Base-by-base conservation (phyloP, 2,797 vertebrate genomes). In the Brachyalestes nurse region DNA sequence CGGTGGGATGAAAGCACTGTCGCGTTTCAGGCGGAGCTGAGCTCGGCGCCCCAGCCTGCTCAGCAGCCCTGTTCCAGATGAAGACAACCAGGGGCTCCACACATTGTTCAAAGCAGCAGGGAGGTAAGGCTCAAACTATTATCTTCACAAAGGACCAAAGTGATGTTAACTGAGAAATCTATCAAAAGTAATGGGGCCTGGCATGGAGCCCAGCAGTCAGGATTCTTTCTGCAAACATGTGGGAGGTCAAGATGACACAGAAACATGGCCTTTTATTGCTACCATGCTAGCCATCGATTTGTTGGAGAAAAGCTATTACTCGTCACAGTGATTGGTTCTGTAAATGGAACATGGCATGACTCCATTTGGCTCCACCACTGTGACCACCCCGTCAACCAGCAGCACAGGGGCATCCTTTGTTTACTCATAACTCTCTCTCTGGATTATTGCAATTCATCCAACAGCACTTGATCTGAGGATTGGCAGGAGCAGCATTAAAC, bases 371-470 rank as follows among this genome's bases (percentile, higher is more conserved):
- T 74, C 23, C n/a, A 66, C 28, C 23, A 4, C n/a, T 66, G 21
- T 40, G 25, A 75, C 17, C 42, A 23, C 53, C 25, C 62, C 14
- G 53, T 75, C 51, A 21, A 38, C 71, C 45, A 65, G 61, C 71
- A 80, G 78, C 70, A 38, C 13, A 13, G 83, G 81, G 53, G 42
- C 82, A 82, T 72, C 57, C 64, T 81, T 13, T 58, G 64, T 84
- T 64, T 60, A 61, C 83, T 80, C 82, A 76, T 75, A 81, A 89
- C 81, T 83, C 82, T 81, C 81, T 76, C 69, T 82, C 72, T 55
- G 34, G 62, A 75, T 55, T 78, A 81, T 64, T 53, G 23, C 38
- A 45, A 13, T 47, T 65, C 21, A 49, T 49, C 19, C 42, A 49
- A 25, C 21, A 49, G 45, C 69, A 70, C 12, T 49, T 25, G 42